Conservation (phyloP, 2,888 invertebrate genomes). For the Sericinus montela region DNA sequence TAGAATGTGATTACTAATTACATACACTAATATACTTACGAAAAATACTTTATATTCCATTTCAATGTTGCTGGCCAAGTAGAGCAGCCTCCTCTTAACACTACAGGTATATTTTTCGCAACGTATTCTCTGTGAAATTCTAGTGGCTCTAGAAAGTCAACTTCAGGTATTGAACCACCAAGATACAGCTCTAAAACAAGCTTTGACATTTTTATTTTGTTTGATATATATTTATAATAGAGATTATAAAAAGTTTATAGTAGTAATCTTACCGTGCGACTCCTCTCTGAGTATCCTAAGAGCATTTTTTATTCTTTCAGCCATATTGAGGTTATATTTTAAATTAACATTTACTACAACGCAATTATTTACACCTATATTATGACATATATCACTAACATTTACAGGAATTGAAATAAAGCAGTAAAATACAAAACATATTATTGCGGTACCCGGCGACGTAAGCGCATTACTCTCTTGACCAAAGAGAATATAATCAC, state of each 20-base stretch:
- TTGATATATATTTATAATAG: no score
- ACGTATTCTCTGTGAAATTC: conserved; percentile 86
- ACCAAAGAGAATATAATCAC: no score
- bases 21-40: conserved; percentile 48
- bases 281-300: conserved; percentile 48
- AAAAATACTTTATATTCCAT: conserved; percentile 85
- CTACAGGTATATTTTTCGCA: conserved; percentile 85
- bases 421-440: no score
- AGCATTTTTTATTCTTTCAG: conserved; percentile 34
- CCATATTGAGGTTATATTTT: conserved; percentile 22
- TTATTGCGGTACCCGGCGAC: no score
- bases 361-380: no score
- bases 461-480: no score
- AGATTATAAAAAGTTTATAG: neutral
- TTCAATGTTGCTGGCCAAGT: conserved; percentile 84
- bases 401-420: no score
- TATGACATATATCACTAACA: no score
- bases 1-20: no score
- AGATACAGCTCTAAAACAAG: conserved; percentile 80
- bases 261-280: conserved; percentile 43
- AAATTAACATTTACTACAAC: no score
- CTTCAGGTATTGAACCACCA: conserved; percentile 69
- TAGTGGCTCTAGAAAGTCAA: conserved; percentile 74
- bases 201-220: no score
- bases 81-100: conserved; percentile 82